These are phyloP conservation scores for Ichneumoninae sp. DNA, from an alignment of 2,888 invertebrate species.

Conservation along the genomic window DNA sequence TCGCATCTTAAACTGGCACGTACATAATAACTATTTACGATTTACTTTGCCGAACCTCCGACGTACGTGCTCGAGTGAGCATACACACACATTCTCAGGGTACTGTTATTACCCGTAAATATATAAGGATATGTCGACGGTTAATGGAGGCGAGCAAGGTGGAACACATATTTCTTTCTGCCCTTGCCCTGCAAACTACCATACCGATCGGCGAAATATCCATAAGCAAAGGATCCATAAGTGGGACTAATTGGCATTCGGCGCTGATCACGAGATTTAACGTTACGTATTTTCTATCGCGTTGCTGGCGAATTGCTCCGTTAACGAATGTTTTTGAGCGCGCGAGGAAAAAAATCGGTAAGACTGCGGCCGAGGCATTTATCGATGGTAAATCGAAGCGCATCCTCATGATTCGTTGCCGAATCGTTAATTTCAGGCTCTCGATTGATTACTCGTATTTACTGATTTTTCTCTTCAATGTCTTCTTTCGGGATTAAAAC, in stretches of 20 bases:
- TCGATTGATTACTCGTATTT: not conserved
- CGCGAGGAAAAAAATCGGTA: not conserved
- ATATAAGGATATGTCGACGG: conserved; percentile 34
- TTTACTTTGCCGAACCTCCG: conserved; percentile 20
- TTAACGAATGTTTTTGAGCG: not conserved
- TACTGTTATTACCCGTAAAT: conserved; percentile 53
- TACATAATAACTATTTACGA: conserved; percentile 46
- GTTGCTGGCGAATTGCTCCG: not conserved
- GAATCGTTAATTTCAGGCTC: not conserved
- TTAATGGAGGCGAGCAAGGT: conserved; percentile 10
- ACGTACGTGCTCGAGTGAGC: conserved; percentile 7
- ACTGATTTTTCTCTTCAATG: not conserved
- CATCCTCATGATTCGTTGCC: not conserved
- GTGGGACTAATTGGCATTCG: conserved; percentile 31
- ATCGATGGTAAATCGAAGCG: not conserved
- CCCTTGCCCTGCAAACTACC: not conserved
- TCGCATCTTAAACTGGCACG: conserved; percentile 9
- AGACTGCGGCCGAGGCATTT: not conserved
- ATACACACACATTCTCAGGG: not conserved
- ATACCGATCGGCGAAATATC: not conserved
- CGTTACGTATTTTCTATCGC: conserved; percentile 21
- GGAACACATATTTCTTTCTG: not conserved
- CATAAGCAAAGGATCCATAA: conserved; percentile 20
- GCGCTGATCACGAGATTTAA: conserved; percentile 16
- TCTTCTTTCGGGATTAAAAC: not conserved